These are phyloP conservation scores for Matsumyia berberina DNA, from an alignment of 2,888 invertebrate species.

Conservation along the genomic window DNA sequence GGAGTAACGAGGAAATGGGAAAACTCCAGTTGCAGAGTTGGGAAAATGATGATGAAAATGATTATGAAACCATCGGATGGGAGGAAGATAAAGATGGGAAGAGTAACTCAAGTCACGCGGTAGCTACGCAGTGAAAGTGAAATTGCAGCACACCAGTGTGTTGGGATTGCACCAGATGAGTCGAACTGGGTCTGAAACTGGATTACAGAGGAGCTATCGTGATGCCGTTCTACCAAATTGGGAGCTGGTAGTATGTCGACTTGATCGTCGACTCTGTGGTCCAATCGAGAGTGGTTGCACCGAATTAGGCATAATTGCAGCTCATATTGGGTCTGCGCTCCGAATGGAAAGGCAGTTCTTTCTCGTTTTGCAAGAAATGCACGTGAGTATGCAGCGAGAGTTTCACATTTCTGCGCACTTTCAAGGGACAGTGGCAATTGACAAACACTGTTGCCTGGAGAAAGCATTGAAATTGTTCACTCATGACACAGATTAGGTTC, in stretches of 20 bases:
- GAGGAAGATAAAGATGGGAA: conserved; percentile 10
- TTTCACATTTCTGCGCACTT: not conserved
- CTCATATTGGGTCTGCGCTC: conserved; percentile 33
- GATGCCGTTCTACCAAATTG: conserved; percentile 63
- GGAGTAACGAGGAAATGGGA: conserved; percentile 1
- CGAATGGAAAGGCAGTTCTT: conserved; percentile 8
- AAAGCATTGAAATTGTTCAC: not conserved
- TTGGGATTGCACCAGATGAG: conserved; percentile 39
- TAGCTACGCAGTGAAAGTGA: conserved; percentile 64
- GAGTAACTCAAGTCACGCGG: conserved; percentile 23
- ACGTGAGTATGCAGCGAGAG: not conserved
- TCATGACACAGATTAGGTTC: not conserved
- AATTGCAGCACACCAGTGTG: conserved; percentile 11
- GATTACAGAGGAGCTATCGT: conserved; percentile 54
- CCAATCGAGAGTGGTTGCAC: conserved; percentile 46
- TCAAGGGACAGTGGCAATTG: not conserved
- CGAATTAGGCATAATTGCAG: conserved; percentile 55
- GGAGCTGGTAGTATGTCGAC: conserved; percentile 15
- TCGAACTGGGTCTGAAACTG: conserved; percentile 34
- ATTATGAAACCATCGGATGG: conserved; percentile 36
- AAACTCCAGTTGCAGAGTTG: conserved; percentile 11
- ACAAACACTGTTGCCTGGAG: not conserved
- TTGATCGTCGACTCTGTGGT: not conserved
- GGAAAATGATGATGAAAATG: conserved; percentile 9
- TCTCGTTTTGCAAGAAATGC: conserved; percentile 23